Conservation (phyloP, 2,888 invertebrate species). For the Tridacna crocea region DNA sequence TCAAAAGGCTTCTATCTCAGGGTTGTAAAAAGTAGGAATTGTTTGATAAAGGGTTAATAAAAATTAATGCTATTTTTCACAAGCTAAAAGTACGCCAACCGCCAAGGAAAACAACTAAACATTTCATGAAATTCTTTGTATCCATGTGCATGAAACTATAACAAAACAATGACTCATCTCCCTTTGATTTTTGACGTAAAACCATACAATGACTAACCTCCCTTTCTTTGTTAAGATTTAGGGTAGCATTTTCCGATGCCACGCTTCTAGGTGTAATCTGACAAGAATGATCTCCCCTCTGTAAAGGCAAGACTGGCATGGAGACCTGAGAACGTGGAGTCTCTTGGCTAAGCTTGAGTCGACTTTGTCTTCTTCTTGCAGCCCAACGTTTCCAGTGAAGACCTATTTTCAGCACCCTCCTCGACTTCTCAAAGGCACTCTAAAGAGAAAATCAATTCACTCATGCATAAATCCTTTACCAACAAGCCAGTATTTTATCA, state of each 20-base stretch:
- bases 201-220: conserved; percentile 10
- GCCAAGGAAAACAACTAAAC: too few species aligned
- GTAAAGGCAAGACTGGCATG: conserved; percentile 6
- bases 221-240: conserved; percentile 5
- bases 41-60: too few species aligned
- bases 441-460: conserved; percentile 34
- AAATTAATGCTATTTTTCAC: too few species aligned
- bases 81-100: too few species aligned
- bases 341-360: background rate
- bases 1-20: too few species aligned
- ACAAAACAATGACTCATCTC: too few species aligned
- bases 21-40: too few species aligned
- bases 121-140: too few species aligned
- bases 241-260: conserved; percentile 1
- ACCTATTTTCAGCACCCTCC: conserved; percentile 73
- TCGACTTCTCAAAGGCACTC: conserved; percentile 72
- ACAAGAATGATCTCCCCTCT: conserved; percentile 35
- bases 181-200: too few species aligned
- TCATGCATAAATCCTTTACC: too few species aligned
- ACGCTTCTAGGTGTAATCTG: conserved; percentile 41
- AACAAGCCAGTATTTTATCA: too few species aligned
- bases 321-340: conserved; percentile 7
- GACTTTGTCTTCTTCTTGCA: conserved; percentile 32
- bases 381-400: conserved; percentile 77
- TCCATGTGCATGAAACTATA: too few species aligned